Evolutionary conservation across 2,113 vertebrate species (phyloP).

Genomic region (Numenius arquata): DNA sequence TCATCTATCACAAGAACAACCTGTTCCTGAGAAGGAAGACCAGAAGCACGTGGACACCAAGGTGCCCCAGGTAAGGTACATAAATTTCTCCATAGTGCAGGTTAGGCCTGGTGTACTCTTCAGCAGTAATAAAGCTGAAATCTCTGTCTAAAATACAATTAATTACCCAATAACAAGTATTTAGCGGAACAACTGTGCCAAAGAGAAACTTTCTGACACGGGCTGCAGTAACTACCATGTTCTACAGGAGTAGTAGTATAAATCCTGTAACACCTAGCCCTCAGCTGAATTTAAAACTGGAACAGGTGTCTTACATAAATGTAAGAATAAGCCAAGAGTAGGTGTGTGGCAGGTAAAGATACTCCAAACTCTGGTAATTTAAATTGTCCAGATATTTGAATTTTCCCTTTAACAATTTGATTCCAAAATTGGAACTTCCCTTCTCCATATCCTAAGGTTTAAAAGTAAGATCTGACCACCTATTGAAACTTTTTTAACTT

Average conservation of each 20-base stretch:
- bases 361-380: not conserved
- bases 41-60: rapidly evolving
- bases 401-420: not conserved
- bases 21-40: not conserved
- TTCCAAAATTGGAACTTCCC: not conserved
- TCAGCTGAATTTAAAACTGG: not conserved
- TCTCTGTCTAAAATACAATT: not conserved
- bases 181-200: not conserved
- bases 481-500: not conserved
- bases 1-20: not conserved
- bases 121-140: not conserved
- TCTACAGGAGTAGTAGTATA: not conserved
- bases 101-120: not conserved
- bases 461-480: not conserved
- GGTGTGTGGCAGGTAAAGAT: not conserved
- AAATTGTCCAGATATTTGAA: not conserved
- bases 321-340: not conserved
- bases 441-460: not conserved
- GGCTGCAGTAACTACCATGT: not conserved
- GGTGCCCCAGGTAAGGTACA: not conserved
- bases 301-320: not conserved
- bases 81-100: not conserved
- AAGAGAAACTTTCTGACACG: not conserved
- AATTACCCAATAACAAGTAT: not conserved
- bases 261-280: not conserved